phyloP scores from a whole-genome alignment of 2,113 vertebrate genomes.

The Patagioenas fasciata region DNA sequence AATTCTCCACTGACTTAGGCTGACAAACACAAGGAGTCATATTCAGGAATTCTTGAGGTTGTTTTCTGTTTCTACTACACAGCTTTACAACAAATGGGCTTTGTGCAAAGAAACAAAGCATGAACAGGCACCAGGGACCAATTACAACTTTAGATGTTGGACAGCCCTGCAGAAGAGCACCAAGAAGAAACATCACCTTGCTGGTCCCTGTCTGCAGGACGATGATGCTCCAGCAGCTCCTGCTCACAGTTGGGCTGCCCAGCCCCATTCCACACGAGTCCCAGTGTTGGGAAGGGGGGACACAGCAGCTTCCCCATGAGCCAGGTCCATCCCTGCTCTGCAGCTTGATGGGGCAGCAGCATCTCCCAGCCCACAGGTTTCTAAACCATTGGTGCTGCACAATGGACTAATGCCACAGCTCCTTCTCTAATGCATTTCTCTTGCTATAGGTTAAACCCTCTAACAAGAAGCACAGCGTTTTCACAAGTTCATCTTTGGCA shows the following conservation, averaged over 20 bases:
- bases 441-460: not conserved
- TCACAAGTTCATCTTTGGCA: not conserved
- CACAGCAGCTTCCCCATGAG: not conserved
- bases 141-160: not conserved
- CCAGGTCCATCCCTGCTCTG: not conserved
- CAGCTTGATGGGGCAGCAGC: not conserved
- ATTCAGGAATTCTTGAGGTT: not conserved
- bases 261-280: not conserved
- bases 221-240: not conserved
- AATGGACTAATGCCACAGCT: not conserved
- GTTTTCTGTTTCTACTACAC: not conserved
- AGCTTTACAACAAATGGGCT: not conserved
- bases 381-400: not conserved
- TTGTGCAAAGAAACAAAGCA: not conserved
- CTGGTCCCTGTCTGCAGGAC: not conserved
- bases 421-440: not conserved
- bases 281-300: fast-evolving
- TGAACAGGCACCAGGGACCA: not conserved
- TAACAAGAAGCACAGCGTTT: not conserved
- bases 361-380: not conserved
- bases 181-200: not conserved
- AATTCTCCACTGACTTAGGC: not conserved
- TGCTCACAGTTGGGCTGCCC: not conserved
- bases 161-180: not conserved
- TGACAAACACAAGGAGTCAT: not conserved